A percentile compares a stretch with the other conserved stretches of the same genome.
Conservation (phyloP, 2,888 invertebrate species). For the Eulithis prunata region DNA sequence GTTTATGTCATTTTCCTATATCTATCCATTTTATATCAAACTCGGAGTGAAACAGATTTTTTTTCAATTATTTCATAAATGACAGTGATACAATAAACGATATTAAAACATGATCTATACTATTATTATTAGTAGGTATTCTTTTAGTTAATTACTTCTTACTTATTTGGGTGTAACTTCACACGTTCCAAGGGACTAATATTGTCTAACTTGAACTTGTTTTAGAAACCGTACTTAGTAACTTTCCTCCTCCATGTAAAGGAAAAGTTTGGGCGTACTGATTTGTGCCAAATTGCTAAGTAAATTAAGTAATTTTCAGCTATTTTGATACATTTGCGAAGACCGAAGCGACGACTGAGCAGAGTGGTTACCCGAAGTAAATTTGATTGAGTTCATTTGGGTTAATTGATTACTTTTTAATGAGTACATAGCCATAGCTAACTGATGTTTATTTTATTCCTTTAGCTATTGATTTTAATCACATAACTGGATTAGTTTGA, state of each 20-base stretch:
- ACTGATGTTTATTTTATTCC: too few species aligned
- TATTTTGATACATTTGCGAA: slow-evolving; percentile 41
- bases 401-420: slow-evolving; percentile 29
- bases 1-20: slow-evolving; percentile 26
- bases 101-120: too few species aligned
- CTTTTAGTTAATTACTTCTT: slow-evolving; percentile 2
- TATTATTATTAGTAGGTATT: background rate
- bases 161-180: slow-evolving; percentile 34
- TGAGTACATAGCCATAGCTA: slow-evolving; percentile 4
- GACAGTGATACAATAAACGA: too few species aligned
- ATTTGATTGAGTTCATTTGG: slow-evolving; percentile 30
- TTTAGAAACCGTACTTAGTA: slow-evolving; percentile 40
- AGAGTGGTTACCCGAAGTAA: slow-evolving; percentile 31
- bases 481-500: background rate
- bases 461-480: too few species aligned
- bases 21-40: background rate
- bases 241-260: slow-evolving; percentile 42
- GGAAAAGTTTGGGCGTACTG: slow-evolving; percentile 50
- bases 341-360: slow-evolving; percentile 30
- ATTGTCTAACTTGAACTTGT: slow-evolving; percentile 52
- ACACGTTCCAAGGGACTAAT: slow-evolving; percentile 59
- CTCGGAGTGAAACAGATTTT: background rate
- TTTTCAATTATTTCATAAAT: too few species aligned
- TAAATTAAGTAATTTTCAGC: slow-evolving; percentile 50
- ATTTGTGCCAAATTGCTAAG: slow-evolving; percentile 52